Conservation (phyloP, 2,113 vertebrate species). For the Psammodynastes pulverulentus region DNA sequence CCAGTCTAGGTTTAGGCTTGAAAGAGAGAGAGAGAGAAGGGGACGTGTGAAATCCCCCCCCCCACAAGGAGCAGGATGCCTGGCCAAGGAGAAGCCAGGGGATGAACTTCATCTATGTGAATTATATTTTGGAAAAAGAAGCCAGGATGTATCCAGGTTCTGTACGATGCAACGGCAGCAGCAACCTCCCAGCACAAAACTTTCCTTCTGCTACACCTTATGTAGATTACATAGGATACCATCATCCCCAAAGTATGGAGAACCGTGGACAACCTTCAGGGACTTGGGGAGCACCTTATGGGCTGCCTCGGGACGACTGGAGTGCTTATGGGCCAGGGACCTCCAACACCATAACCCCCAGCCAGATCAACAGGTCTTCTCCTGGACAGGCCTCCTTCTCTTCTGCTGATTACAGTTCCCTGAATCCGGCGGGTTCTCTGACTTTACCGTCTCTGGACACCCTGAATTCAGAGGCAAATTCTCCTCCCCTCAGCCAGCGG, state of each 20-base stretch:
- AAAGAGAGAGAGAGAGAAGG: conserved; percentile 61
- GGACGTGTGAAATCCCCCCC: conserved; percentile 34
- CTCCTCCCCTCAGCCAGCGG: conserved; percentile 79
- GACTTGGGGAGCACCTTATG: conserved; percentile 79
- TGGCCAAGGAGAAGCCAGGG: conserved; percentile 66
- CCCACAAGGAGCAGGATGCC: conserved; percentile 75
- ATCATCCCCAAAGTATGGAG: conserved; percentile 82
- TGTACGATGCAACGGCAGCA: conserved; percentile 74
- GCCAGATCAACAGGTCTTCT: conserved; percentile 76
- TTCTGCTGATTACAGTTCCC: conserved; percentile 77
- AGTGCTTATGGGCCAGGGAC: conserved; percentile 79
- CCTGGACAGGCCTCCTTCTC: conserved; percentile 80
- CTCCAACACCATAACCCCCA: conserved; percentile 69
- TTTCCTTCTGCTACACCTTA: conserved; percentile 84
- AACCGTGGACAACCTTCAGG: conserved; percentile 74
- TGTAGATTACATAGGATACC: conserved; percentile 85
- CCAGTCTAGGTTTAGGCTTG: conserved; percentile 52
- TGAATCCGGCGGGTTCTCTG: conserved; percentile 73
- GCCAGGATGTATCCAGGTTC: conserved; percentile 90
- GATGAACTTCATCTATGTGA: conserved; percentile 83
- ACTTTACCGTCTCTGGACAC: conserved; percentile 76
- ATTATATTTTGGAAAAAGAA: conserved; percentile 87
- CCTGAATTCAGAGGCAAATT: conserved; percentile 70
- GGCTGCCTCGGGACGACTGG: conserved; percentile 82
- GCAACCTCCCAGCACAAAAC: conserved; percentile 78